These are phyloP conservation scores for Phortica magna DNA, from an alignment of 2,888 invertebrate genomes.

Conservation along the genomic window DNA sequence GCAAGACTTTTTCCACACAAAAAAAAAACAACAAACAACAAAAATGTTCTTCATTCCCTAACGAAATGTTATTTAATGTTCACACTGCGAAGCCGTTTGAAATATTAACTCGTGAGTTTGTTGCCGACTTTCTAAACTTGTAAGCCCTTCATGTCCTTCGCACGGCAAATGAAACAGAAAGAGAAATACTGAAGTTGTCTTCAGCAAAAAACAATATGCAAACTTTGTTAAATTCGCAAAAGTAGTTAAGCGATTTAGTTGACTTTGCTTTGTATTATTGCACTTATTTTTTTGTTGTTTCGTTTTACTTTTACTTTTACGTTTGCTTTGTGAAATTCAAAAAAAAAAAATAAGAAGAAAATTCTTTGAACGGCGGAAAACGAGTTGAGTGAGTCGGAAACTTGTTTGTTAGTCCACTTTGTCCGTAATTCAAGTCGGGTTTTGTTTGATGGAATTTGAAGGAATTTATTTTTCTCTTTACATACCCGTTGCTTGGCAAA, in stretches of 20 bases:
- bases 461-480: too few relatives aligned
- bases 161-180: too few relatives aligned
- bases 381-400: background rate
- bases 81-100: slow-evolving; percentile 40
- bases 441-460: too few relatives aligned
- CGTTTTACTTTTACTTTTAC: slow-evolving; percentile 13
- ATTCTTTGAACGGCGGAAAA: too few relatives aligned
- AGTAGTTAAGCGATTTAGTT: slow-evolving; percentile 34
- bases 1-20: background rate
- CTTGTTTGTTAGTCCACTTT: slow-evolving; percentile 27
- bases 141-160: slow-evolving; percentile 42
- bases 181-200: background rate
- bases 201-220: slow-evolving; percentile 26
- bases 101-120: slow-evolving; percentile 39
- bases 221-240: slow-evolving; percentile 31
- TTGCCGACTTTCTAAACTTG: slow-evolving; percentile 32
- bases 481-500: too few relatives aligned
- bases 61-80: slow-evolving; percentile 44
- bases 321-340: background rate
- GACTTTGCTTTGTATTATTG: background rate
- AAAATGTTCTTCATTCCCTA: slow-evolving; percentile 8
- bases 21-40: background rate
- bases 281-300: slow-evolving; percentile 25
- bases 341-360: too few relatives aligned
- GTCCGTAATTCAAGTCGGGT: slow-evolving; percentile 33